Conservation (phyloP, 2,113 vertebrate species). For the Ondatra zibethicus region DNA sequence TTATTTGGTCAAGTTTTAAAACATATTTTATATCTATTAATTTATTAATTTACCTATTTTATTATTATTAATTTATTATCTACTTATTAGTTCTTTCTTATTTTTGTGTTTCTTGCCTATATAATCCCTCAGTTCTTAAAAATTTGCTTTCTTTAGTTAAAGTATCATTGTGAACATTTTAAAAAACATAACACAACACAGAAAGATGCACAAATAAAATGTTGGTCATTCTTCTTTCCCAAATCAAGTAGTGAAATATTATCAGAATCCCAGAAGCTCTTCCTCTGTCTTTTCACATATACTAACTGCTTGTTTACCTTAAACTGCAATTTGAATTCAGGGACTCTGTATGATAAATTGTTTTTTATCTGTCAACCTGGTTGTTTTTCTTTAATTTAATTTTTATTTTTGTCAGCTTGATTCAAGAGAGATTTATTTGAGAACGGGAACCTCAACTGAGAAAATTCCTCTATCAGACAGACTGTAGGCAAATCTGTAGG, state of each 20-base stretch:
- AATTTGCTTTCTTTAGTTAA: neutral
- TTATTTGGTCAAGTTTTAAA: neutral
- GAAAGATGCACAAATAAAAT: neutral
- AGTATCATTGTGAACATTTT: neutral
- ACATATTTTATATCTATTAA: neutral
- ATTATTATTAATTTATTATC: neutral
- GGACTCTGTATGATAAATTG: neutral
- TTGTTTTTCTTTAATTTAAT: neutral
- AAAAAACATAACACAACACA: neutral
- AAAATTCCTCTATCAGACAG: neutral
- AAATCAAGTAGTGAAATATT: neutral
- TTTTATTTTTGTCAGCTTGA: neutral
- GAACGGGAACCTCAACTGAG: neutral
- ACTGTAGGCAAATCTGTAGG: neutral
- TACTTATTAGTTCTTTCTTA: neutral
- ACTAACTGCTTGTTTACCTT: neutral
- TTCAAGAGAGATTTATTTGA: neutral
- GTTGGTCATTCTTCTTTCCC: neutral
- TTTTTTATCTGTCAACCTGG: neutral
- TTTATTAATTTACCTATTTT: neutral
- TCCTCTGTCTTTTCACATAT: neutral
- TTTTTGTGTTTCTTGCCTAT: neutral
- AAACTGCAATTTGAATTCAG: neutral
- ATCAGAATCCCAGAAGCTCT: neutral
- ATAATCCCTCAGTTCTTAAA: neutral